Percentiles rank a stretch among this genome's conserved stretches.
These are phyloP conservation scores for Dicerorhinus sumatrensis DNA, from an alignment of 2,113 vertebrate species.

Conservation along the genomic window DNA sequence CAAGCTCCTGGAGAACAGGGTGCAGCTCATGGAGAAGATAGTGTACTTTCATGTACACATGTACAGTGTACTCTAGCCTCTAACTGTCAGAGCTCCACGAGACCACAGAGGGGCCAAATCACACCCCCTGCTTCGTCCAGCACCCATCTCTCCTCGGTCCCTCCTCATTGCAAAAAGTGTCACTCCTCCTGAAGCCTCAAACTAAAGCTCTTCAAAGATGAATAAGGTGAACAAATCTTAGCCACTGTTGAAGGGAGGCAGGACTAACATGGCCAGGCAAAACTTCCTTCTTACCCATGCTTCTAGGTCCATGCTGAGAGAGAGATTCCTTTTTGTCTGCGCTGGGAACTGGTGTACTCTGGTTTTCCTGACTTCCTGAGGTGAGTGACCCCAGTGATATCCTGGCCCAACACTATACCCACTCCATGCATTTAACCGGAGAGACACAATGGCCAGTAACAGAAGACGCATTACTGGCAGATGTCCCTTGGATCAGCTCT, in stretches of 20 bases:
- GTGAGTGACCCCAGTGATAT: not conserved
- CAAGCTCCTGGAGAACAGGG: too few species aligned
- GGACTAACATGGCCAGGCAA: too few species aligned
- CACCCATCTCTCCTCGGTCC: not conserved
- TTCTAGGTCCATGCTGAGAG: too few species aligned
- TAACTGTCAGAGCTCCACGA: not conserved
- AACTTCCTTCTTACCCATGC: too few species aligned
- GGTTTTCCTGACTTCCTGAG: not conserved
- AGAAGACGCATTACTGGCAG: not conserved
- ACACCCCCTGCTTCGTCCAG: not conserved
- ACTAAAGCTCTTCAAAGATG: too few species aligned
- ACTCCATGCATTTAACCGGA: not conserved
- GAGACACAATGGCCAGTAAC: too few species aligned
- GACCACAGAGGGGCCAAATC: not conserved
- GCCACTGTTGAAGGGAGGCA: not conserved
- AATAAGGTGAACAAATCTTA: not conserved
- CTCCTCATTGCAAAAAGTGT: not conserved
- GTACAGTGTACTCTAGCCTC: fast-evolving
- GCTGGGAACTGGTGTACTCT: too few species aligned
- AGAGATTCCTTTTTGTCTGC: too few species aligned
- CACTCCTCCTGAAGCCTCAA: not conserved
- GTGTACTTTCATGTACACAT: fast-evolving
- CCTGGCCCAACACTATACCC: too few species aligned
- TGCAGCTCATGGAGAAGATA: not conserved
- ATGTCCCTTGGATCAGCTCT: not conserved